These are phyloP conservation scores for Sciurus niger DNA, from an alignment of 2,113 vertebrate species.

Conservation along the genomic window DNA sequence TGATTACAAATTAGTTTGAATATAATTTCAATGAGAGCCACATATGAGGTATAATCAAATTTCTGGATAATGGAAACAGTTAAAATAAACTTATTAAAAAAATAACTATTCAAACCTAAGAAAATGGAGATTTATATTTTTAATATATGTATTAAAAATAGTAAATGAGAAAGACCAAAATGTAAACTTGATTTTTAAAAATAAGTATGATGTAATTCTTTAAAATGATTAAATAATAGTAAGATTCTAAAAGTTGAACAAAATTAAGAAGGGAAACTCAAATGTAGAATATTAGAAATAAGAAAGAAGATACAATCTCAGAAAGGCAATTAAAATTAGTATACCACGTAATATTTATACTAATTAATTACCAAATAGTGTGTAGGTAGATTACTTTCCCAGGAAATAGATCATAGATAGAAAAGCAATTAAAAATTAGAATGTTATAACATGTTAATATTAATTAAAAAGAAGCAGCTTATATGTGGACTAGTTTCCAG, in stretches of 20 bases:
- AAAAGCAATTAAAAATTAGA: constrained; percentile 51
- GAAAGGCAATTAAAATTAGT: constrained; percentile 6
- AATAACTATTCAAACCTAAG: neutral
- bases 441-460: constrained; percentile 28
- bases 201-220: neutral
- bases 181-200: constrained; percentile 41
- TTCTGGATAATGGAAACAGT: neutral
- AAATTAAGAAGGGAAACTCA: neutral
- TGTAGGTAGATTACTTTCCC: neutral
- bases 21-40: neutral
- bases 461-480: constrained; percentile 57
- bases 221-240: constrained; percentile 14
- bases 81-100: constrained; percentile 1
- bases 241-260: neutral
- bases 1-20: neutral
- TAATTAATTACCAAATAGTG: constrained; percentile 58
- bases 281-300: neutral
- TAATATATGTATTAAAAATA: neutral
- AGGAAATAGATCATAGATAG: constrained; percentile 9
- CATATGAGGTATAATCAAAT: neutral
- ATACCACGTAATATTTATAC: neutral
- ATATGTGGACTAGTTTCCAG: constrained; percentile 32
- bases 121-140: neutral
- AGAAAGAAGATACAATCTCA: constrained; percentile 18
- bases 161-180: neutral